Base-by-base conservation (phyloP, 37 sponge, comb jelly and placozoan genomes). In the Beroe ovata region DNA sequence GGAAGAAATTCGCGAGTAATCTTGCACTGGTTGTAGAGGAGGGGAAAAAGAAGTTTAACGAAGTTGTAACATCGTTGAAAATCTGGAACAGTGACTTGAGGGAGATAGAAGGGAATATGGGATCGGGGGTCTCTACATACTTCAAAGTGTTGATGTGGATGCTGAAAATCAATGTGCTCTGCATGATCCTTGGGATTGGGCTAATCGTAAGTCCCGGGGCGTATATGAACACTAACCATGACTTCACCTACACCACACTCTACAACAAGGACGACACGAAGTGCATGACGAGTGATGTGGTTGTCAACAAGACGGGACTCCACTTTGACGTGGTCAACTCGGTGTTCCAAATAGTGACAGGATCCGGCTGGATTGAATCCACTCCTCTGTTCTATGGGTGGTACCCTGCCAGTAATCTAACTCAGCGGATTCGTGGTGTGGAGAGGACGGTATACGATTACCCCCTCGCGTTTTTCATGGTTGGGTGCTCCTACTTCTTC, bases 351-450 rank as follows among this genome's bases (percentile, higher is more conserved):
- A 14, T 77, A 4, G 11, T 77, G 14, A 77, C 84, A 2, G 84
- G 84, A 25, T n/a, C 84, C 33, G 84, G 84, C 1, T 77, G 84
- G 84, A 77, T 77, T 25, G 84, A 77, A 29, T 8, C 26, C 22
- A 77, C 84, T n/a, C 54, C 84, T 42, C 26, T 77, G 84, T 77
- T 77, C 47, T 77, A 77, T 40, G 84, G 84, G 26, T 77, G 84
- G 84, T 77, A 77, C 38, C 84, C 84, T 6, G 20, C 41, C 8
- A 42, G 84, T 28, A 77, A 77, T 19, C 84, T 77, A 14, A 77
- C 84, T 4, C 39, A 22, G 1, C 23, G 28, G 8, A 19, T 42
- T 4, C 23, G 6, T 77, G 54, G 54, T 11, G 21, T 21, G 4
- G 84, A 77, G 33, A 77, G 21, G n/a, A 77, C 84, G 1, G 21